phyloP scores from a whole-genome alignment of 1,140 invertebrate genomes.

The Paraescarpia echinospica region DNA sequence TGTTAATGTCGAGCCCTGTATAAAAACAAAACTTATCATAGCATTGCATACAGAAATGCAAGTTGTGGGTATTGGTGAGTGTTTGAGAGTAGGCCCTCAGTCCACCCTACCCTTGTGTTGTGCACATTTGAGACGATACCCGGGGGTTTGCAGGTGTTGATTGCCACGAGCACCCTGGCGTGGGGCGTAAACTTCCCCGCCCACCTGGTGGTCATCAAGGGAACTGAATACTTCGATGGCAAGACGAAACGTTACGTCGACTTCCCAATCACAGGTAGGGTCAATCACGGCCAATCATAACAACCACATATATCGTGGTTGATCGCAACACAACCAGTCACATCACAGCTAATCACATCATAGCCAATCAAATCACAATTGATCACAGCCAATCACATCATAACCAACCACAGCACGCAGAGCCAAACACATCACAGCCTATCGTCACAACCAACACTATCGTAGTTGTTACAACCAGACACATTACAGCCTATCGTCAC shows the following conservation, averaged over 20 bases:
- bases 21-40: too few relatives aligned
- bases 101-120: not conserved
- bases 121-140: not conserved
- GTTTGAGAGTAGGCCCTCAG: too few relatives aligned
- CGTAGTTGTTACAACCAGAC: too few relatives aligned
- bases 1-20: too few relatives aligned
- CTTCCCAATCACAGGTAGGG: slow-evolving; percentile 95
- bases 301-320: not conserved
- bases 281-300: not conserved
- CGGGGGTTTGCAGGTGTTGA: slow-evolving; percentile 70
- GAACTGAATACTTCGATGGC: slow-evolving; percentile 97
- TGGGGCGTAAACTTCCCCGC: slow-evolving; percentile 99
- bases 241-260: slow-evolving; percentile 96
- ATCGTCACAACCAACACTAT: too few relatives aligned
- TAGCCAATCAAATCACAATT: not conserved
- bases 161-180: slow-evolving; percentile 94
- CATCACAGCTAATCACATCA: not conserved
- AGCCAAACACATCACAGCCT: not conserved
- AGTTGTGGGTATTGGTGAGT: too few relatives aligned
- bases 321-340: not conserved
- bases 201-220: slow-evolving; percentile 72
- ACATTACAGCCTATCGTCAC: too few relatives aligned
- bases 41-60: too few relatives aligned
- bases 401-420: too few relatives aligned
- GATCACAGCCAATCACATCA: too few relatives aligned